phyloP scores from a whole-genome alignment of 2,888 invertebrate species.

The Prostheceraeus crozeri region DNA sequence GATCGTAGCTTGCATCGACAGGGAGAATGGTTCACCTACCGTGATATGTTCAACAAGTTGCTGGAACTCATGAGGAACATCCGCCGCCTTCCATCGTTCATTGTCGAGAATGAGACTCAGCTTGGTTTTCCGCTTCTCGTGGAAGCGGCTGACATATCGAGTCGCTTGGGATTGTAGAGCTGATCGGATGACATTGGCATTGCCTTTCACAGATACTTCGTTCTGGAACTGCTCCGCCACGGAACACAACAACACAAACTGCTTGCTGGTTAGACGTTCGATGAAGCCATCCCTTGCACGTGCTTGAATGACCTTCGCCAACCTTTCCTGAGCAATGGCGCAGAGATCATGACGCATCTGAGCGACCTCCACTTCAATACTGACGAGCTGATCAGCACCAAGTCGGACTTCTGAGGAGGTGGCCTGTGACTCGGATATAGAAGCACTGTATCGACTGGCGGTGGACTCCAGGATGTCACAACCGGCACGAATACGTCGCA shows the following conservation, averaged over 20 bases:
- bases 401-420: too few species aligned
- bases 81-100: slow-evolving; percentile 86
- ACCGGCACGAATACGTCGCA: slow-evolving; percentile 6
- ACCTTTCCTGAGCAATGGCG: slow-evolving; percentile 75
- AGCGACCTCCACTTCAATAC: too few species aligned
- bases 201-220: too few species aligned
- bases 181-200: not conserved
- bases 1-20: too few species aligned
- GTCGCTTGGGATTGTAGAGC: slow-evolving; percentile 66
- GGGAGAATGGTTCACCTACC: too few species aligned
- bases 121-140: slow-evolving; percentile 76
- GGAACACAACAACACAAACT: slow-evolving; percentile 69
- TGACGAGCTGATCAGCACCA: too few species aligned
- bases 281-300: slow-evolving; percentile 61
- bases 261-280: slow-evolving; percentile 67
- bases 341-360: too few species aligned
- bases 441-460: too few species aligned
- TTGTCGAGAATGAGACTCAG: slow-evolving; percentile 70
- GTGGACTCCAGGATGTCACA: too few species aligned
- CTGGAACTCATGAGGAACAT: slow-evolving; percentile 81
- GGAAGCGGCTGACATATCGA: slow-evolving; percentile 81
- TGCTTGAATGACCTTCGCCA: slow-evolving; percentile 76
- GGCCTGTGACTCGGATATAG: too few species aligned
- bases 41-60: too few species aligned
- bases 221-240: slow-evolving; percentile 63